Evolutionary conservation across 1,140 invertebrate genomes (phyloP), one percentile per base, ranked within the genome.

Genomic region (Artemia franciscana): DNA sequence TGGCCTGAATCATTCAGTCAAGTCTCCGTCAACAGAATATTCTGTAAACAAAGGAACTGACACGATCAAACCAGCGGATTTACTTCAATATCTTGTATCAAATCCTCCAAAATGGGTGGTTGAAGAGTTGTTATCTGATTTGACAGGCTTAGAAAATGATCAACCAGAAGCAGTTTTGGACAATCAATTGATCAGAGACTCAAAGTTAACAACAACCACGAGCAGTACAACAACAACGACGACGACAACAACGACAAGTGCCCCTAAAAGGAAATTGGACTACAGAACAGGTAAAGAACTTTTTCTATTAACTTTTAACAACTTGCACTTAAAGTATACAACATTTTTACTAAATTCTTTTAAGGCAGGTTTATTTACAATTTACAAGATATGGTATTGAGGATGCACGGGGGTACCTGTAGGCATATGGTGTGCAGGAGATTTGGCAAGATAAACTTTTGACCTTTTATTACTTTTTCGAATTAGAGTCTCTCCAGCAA

Each of bases 201-300:
- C 64, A 18, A 60, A 28, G 21, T 4, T 5, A 27, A 24, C 51
- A 2, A 64, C 65, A 24, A 64, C 30, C 7, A 64, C 61, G 30
- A 62, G 39, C 5, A 63, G 60, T 7, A 51, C 63, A 15, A 61
- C 63, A 24, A 64, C 63, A 3, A 57, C 65, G 1, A 67, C 64
- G 15, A 58, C 66, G 7, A 66, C 66, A 66, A 51, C 66, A 4
- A 67, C 64, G 15, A 67, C 64, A 21, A 67, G 62, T 26, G 57
- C 28, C 24, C 62, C 27, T 59, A 26, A 25, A 15, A 51, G 18
- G 12, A 58, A 57, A 12, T 67, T 68, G 24, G 78, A 80, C 62
- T 82, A 80, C 63, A 79, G 77, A 71, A 79, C 78, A 71, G 77
- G 84, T 85, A 77, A 79, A 79, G 78, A 64, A 57, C 5, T 26